phyloP scores from a whole-genome alignment of 2,888 invertebrate genomes.

The Tinea pellionella region DNA sequence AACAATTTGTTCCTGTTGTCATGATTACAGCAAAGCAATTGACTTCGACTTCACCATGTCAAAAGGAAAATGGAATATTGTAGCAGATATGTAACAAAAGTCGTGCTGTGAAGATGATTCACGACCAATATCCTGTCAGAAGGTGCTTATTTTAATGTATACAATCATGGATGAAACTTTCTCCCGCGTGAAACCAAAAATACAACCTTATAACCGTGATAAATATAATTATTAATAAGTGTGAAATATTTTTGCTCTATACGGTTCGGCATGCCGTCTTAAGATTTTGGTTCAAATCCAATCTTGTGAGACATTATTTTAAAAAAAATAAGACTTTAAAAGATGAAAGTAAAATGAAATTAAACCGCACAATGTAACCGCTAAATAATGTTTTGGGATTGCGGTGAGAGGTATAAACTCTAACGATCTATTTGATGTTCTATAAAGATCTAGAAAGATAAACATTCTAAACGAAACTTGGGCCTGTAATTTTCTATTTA shows the following conservation, averaged over 20 bases:
- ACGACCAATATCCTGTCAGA: conserved; percentile 3
- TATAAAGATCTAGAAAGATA: neutral
- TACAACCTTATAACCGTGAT: neutral
- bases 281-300: too few species aligned
- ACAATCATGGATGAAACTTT: neutral
- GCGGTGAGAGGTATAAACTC: neutral
- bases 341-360: neutral
- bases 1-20: neutral
- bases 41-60: neutral
- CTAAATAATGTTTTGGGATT: neutral
- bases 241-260: neutral
- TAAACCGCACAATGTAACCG: neutral
- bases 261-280: too few species aligned
- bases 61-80: neutral
- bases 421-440: conserved; percentile 2
- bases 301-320: too few species aligned
- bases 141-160: conserved; percentile 5
- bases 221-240: neutral
- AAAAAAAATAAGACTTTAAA: too few species aligned
- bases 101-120: neutral
- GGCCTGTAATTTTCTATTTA: neutral
- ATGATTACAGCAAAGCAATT: neutral
- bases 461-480: neutral
- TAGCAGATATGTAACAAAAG: conserved; percentile 6
- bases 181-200: neutral